Percentiles rank a stretch among this genome's conserved stretches.
phyloP scores from a whole-genome alignment of 2,888 invertebrate species.

The Teleiodes luculella region DNA sequence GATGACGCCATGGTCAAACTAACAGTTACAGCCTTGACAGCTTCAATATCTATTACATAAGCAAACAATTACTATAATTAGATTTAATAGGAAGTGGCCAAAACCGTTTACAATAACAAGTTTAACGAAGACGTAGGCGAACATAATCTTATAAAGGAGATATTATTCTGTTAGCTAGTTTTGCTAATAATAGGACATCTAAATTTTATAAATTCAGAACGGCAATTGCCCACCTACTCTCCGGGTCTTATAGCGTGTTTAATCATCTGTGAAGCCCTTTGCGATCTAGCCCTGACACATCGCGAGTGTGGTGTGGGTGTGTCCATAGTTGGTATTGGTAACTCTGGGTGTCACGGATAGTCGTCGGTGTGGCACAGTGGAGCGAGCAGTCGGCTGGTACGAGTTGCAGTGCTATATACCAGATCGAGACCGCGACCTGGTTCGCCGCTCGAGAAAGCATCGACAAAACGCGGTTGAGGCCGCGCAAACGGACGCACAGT shows the following conservation, averaged over 20 bases:
- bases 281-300: slow-evolving; percentile 55
- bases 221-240: background rate
- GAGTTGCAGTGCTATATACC: slow-evolving; percentile 21
- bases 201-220: background rate
- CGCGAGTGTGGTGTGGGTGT: slow-evolving; percentile 41
- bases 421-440: slow-evolving; percentile 77
- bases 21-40: slow-evolving; percentile 19
- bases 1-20: slow-evolving; percentile 18
- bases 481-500: slow-evolving; percentile 66
- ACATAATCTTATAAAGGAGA: background rate
- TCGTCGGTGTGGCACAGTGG: slow-evolving; percentile 10
- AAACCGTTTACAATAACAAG: slow-evolving; percentile 1
- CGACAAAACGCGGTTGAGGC: slow-evolving; percentile 78
- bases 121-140: slow-evolving; percentile 1
- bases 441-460: slow-evolving; percentile 77
- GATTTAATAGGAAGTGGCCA: slow-evolving; percentile 3
- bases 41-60: slow-evolving; percentile 16
- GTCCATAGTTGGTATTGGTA: slow-evolving; percentile 23
- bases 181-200: background rate
- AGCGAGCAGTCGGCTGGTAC: slow-evolving; percentile 6
- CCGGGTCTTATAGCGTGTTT: slow-evolving; percentile 1
- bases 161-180: background rate
- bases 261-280: slow-evolving; percentile 18
- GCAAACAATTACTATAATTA: slow-evolving; percentile 14
- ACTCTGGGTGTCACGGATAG: slow-evolving; percentile 1